These are phyloP conservation scores for Bombus breviceps DNA, from an alignment of 1,140 invertebrate species.

Conservation along the genomic window DNA sequence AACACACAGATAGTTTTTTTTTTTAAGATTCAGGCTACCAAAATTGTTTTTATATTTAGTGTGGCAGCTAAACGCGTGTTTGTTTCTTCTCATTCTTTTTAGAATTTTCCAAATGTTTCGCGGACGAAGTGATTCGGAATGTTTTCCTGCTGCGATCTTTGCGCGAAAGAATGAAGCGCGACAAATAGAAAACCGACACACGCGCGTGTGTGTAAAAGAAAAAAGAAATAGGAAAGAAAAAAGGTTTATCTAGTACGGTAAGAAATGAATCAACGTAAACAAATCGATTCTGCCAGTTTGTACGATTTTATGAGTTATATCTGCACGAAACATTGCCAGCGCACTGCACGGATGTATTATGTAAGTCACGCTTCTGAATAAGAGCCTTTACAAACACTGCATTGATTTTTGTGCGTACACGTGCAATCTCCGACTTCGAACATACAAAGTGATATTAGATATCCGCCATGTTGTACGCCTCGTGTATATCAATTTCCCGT, in stretches of 20 bases:
- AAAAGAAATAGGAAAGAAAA: too few relatives aligned
- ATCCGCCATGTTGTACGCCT: background rate
- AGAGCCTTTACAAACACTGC: slow-evolving; percentile 36
- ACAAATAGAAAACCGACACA: too few relatives aligned
- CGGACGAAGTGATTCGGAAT: too few relatives aligned
- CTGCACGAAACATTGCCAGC: slow-evolving; percentile 26
- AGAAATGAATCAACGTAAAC: slow-evolving; percentile 26
- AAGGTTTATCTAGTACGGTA: background rate
- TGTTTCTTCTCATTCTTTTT: too few relatives aligned
- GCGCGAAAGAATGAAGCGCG: too few relatives aligned
- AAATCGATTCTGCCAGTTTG: slow-evolving; percentile 30
- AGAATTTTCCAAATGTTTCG: too few relatives aligned
- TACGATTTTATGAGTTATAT: slow-evolving; percentile 20
- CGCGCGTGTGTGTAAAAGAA: rapidly evolving
- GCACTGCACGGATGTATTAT: slow-evolving; percentile 17
- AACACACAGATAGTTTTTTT: too few relatives aligned
- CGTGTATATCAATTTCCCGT: slow-evolving; percentile 34
- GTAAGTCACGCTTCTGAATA: slow-evolving; percentile 47
- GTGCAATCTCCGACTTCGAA: slow-evolving; percentile 6
- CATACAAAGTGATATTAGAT: slow-evolving; percentile 26
- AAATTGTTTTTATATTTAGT: too few relatives aligned
- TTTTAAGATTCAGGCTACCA: too few relatives aligned
- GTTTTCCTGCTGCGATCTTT: too few relatives aligned
- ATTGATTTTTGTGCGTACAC: slow-evolving; percentile 44
- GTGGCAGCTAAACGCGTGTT: too few relatives aligned